Base-by-base conservation (phyloP, 2,113 vertebrate species). In the Nanorana parkeri region DNA sequence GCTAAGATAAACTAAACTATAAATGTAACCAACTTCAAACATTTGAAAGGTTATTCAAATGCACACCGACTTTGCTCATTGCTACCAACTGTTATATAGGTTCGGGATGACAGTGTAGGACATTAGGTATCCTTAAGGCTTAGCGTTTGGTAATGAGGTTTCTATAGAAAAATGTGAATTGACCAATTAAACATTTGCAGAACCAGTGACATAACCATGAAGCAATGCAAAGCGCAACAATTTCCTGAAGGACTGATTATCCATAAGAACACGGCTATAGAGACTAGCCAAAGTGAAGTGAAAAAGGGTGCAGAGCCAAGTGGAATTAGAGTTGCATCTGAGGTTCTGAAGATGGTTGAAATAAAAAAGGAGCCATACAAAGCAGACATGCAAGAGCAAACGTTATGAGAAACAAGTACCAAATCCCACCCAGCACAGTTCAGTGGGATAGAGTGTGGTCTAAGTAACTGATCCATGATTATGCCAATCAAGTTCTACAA, bases 211-310 rank as follows among this genome's bases (percentile, higher is more conserved):
- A 17, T 56, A 24, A 21, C 17, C n/a, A n/a, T 0, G 20, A 64
- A 65, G 41, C 15, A 21, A 26, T 32, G 2, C 4, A 32, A 4
- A 2, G 29, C 21, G 55, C 10, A 65, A 64, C 64, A 29, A 81
- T 75, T 82, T 82, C 80, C 80, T 82, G 80, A 82, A 17, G n/a
- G 29, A 67, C 71, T n/a, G 71, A 75, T 64, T 26, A 13, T 65
- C 80, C 80, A 65, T 36, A 61, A 75, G 80, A 82, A 82, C 80
- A 47, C 29, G 51, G 56, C 67, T 65, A 11, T 73, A 64, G 36
- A 69, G 36, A 64, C 16, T 1, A 52, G 8, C 36, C 24, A n/a
- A 26, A 74, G 63, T 29, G 32, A 15, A 26, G 58, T 80, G 67
- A 19, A 56, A 66, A 63, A 60, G 68, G 79, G 79, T 82, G 80